phyloP scores from a whole-genome alignment of 1,140 invertebrate genomes.

The Drosophila rhopaloa region DNA sequence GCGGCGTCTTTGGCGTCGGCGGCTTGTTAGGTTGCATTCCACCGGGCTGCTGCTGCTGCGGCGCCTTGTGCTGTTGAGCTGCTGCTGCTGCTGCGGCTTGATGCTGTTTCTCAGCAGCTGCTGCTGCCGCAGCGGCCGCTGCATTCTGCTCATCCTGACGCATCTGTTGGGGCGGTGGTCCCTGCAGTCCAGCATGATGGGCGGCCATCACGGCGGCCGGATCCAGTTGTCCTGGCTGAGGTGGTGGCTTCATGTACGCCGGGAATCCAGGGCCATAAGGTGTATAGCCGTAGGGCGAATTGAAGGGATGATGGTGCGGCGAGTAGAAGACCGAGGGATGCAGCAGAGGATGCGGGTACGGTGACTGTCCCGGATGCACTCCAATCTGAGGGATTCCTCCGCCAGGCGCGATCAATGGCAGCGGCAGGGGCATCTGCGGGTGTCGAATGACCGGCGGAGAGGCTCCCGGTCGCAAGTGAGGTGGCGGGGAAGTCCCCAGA shows the following conservation, averaged over 20 bases:
- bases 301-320: conserved; percentile 84
- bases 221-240: conserved; percentile 71
- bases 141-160: conserved; percentile 69
- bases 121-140: conserved; percentile 56
- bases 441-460: conserved; percentile 84
- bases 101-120: conserved; percentile 70
- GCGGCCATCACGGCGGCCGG: conserved; percentile 79
- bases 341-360: conserved; percentile 82
- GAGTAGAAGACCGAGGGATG: conserved; percentile 84
- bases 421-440: conserved; percentile 82
- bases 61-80: conserved; percentile 53
- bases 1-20: conserved; percentile 84
- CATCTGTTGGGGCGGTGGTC: conserved; percentile 60
- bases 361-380: conserved; percentile 82
- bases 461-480: conserved; percentile 79
- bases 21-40: conserved; percentile 78
- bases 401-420: conserved; percentile 79
- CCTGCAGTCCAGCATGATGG: conserved; percentile 73
- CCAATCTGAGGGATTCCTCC: conserved; percentile 80
- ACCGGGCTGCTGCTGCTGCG: conserved; percentile 46
- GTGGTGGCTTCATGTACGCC: conserved; percentile 82
- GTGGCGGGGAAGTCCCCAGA: conserved; percentile 84
- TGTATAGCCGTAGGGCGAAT: conserved; percentile 82
- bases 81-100: conserved; percentile 61
- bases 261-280: conserved; percentile 83